Percentiles rank a stretch among this genome's conserved stretches.
These are phyloP conservation scores for Malthinus seriepunctatus DNA, from an alignment of 2,888 invertebrate species.

Conservation along the genomic window DNA sequence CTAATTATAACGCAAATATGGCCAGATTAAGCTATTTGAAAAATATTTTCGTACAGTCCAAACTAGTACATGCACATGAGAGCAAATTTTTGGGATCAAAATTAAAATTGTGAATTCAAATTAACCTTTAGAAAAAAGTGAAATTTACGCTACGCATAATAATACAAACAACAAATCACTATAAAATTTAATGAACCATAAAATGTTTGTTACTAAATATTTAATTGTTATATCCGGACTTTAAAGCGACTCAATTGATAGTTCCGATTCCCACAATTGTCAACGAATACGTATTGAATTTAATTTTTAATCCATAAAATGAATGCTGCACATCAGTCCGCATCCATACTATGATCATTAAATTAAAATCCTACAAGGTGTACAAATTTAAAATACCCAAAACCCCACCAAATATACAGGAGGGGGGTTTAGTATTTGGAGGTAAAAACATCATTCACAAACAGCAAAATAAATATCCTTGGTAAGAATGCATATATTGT, in stretches of 20 bases:
- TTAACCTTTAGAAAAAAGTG: not conserved
- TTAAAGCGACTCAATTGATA: constrained; percentile 23
- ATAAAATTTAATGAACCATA: constrained; percentile 29
- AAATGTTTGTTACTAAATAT: constrained; percentile 23
- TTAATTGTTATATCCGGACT: constrained; percentile 22
- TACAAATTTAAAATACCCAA: constrained; percentile 8
- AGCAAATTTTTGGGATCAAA: too few relatives aligned
- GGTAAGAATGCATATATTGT: constrained; percentile 49
- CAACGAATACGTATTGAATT: constrained; percentile 14
- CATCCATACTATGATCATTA: not conserved
- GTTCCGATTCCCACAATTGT: constrained; percentile 27
- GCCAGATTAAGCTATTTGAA: too few relatives aligned
- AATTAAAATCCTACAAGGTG: not conserved
- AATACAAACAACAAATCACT: not conserved
- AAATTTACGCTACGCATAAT: constrained; percentile 4
- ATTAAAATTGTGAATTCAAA: too few relatives aligned
- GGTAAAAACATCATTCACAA: constrained; percentile 38
- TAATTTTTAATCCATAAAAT: constrained; percentile 12
- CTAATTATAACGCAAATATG: too few relatives aligned
- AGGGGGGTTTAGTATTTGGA: constrained; percentile 2
- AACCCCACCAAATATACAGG: constrained; percentile 26
- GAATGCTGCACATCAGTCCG: constrained; percentile 1
- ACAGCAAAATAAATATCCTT: constrained; percentile 47
- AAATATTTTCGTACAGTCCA: too few relatives aligned
- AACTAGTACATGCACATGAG: too few relatives aligned